Evolutionary conservation across 2,797 vertebrate species (phyloP), one percentile per base, ranked within the genome.

Genomic region (Labeo calbasu): DNA sequence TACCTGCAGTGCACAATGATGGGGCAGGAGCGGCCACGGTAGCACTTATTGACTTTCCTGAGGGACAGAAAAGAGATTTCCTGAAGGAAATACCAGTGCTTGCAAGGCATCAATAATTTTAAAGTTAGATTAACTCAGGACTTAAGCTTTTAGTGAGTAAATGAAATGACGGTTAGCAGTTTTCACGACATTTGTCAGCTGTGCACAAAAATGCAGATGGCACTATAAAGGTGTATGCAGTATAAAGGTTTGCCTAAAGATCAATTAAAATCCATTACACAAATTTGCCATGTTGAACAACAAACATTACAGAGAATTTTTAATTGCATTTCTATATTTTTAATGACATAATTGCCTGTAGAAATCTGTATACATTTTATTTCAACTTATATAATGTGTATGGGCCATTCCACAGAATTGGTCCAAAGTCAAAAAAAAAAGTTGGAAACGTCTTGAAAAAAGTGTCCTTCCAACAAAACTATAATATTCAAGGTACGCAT

Each of bases 1-100:
- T 91, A 95, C 95, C 94, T 95, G 95, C 95, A 95, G 92, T 95
- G 94, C 40, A 95, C 93, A 40, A 94, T 95, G 90, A 95, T 95
- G 78, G 95, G 95, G 86, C 95, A 95, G 83, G 95, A 95, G 21
- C 95, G 92, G 83, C 95, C 95, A 86, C 95, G 77, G 89, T 95
- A 95, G 86, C 95, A 95, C 84, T 95, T 95, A 61, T 95, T 95
- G 88, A 95, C 95, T 88, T 95, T 95, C 90, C 95, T 95, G 65
- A 84, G 23, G 50, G 46, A 28, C 6, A 86, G 53, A 85, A 40
- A 71, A 85, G 28, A 86, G 32, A 86, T 68, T 82, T 65, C 15
- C 53, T 72, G 17, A 61, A 82, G 65, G 2, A 76, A 79, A 72
- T 46, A 72, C 73, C 9, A 43, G 32, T 59, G 13, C 55, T 25